These are phyloP conservation scores for Hyles lineata DNA, from an alignment of 2,888 invertebrate genomes.

Conservation along the genomic window DNA sequence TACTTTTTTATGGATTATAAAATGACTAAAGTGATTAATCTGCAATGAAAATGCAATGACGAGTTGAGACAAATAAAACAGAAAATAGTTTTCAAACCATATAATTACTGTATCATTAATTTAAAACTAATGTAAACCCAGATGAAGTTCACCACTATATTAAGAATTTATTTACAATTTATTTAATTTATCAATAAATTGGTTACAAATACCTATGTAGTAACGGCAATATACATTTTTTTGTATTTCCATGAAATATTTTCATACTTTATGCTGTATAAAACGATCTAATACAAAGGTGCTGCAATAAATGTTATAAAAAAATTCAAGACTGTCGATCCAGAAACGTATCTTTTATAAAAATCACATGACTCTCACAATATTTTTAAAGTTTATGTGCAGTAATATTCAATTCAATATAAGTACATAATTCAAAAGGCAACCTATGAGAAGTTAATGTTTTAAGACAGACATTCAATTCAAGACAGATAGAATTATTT, in stretches of 20 bases:
- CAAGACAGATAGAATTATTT: neutral
- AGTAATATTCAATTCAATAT: neutral
- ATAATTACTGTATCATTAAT: conserved; percentile 49
- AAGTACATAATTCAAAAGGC: neutral
- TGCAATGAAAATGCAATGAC: neutral
- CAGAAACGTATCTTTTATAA: neutral
- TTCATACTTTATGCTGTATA: neutral
- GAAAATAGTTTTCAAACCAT: conserved; percentile 44
- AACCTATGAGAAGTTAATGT: neutral
- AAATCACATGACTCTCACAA: neutral
- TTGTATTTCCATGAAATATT: neutral
- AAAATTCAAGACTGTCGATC: neutral
- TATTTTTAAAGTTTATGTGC: neutral
- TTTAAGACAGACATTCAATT: neutral
- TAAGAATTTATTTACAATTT: conserved; percentile 29
- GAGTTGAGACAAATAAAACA: conserved; percentile 5
- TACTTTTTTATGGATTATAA: too few species aligned
- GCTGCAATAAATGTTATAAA: neutral
- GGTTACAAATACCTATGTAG: conserved; percentile 23
- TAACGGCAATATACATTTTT: conserved; percentile 21
- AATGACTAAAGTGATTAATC: too few species aligned
- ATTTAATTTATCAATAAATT: conserved; percentile 26
- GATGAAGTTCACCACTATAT: conserved; percentile 39
- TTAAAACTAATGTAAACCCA: conserved; percentile 40
- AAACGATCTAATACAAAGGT: neutral